These are phyloP conservation scores for Lagocephalus sceleratus DNA, from an alignment of 2,797 vertebrate genomes.

Conservation along the genomic window DNA sequence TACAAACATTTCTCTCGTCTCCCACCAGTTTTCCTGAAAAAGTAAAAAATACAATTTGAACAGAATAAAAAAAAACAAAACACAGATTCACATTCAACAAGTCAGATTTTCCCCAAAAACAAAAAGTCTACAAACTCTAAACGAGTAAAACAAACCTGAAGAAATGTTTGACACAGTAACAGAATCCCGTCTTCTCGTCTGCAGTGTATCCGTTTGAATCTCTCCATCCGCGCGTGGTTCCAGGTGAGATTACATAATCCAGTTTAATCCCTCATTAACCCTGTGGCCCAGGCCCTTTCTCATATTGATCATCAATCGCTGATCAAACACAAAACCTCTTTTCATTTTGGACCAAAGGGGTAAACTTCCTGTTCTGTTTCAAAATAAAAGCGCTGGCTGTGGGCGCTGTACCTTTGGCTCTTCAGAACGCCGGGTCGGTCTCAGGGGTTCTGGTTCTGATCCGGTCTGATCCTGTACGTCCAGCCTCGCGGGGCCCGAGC, in stretches of 20 bases:
- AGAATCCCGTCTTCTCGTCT: too few species aligned
- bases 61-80: constrained; percentile 8
- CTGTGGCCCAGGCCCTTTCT: too few species aligned
- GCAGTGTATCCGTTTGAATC: too few species aligned
- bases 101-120: constrained; percentile 11
- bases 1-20: background rate
- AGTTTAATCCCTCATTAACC: too few species aligned
- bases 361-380: constrained; percentile 5
- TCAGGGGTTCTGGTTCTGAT: too few species aligned
- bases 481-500: background rate
- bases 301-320: too few species aligned
- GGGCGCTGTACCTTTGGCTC: background rate
- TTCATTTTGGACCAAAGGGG: background rate
- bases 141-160: too few species aligned
- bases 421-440: too few species aligned
- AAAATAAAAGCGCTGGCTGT: background rate
- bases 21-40: constrained; percentile 14
- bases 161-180: too few species aligned
- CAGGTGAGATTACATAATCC: too few species aligned
- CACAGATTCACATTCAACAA: constrained; percentile 44
- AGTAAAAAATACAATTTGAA: constrained; percentile 20
- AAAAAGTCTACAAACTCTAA: background rate
- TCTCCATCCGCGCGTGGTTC: too few species aligned
- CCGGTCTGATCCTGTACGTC: background rate
- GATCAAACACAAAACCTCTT: too few species aligned